Conservation (phyloP, 2,888 invertebrate genomes). For the Endotricha flammealis region DNA sequence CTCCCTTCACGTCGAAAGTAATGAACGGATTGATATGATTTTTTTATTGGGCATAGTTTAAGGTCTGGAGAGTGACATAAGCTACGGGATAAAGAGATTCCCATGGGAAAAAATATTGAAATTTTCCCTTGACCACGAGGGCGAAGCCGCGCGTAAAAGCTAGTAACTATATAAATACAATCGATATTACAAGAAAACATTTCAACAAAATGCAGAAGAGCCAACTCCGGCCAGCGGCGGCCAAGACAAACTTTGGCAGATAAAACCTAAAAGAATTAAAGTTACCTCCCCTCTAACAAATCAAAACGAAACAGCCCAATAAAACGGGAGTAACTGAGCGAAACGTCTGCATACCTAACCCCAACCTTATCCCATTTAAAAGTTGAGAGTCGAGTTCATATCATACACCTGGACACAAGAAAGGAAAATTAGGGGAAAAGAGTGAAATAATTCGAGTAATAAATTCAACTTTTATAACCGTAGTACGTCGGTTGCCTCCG, state of each 20-base stretch:
- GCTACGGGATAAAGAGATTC: too few species aligned
- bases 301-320: conserved; percentile 52
- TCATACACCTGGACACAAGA: conserved; percentile 64
- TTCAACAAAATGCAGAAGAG: too few species aligned
- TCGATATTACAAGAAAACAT: too few species aligned
- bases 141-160: too few species aligned
- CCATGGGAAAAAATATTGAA: too few species aligned
- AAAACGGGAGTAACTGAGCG: conserved; percentile 44
- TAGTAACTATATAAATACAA: too few species aligned
- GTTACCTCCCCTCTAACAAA: conserved; percentile 40
- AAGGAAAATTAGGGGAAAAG: conserved; percentile 59
- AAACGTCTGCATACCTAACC: conserved; percentile 42
- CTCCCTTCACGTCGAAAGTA: too few species aligned
- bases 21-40: too few species aligned
- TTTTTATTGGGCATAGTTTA: too few species aligned
- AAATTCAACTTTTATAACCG: conserved; percentile 71
- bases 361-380: conserved; percentile 50
- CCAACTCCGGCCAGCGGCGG: too few species aligned
- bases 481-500: conserved; percentile 19
- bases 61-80: too few species aligned
- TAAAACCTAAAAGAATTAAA: conserved; percentile 24
- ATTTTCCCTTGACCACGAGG: too few species aligned
- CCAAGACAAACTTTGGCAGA: conserved; percentile 4
- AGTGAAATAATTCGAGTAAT: conserved; percentile 69
- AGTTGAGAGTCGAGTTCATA: conserved; percentile 48